phyloP scores from a whole-genome alignment of 2,113 vertebrate species.

The Chaenocephalus aceratus region DNA sequence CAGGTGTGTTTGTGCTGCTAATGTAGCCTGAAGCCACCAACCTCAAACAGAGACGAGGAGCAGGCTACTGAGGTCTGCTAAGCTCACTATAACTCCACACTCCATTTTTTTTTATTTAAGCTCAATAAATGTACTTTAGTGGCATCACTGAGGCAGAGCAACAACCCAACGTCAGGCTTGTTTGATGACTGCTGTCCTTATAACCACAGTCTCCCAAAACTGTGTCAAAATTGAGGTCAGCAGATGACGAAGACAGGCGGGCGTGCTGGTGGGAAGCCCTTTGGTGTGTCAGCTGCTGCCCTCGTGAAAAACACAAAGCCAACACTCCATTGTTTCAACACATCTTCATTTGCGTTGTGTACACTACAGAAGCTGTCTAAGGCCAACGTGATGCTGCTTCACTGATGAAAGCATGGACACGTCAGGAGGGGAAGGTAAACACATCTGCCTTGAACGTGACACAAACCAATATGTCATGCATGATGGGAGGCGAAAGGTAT shows the following conservation, averaged over 20 bases:
- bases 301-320: conserved; percentile 16
- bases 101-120: background rate
- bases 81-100: background rate
- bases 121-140: background rate
- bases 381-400: conserved; percentile 31
- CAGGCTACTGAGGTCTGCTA: background rate
- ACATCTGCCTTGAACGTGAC: conserved; percentile 53
- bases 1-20: background rate
- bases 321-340: conserved; percentile 42
- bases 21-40: background rate
- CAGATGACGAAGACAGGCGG: background rate
- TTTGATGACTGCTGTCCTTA: conserved; percentile 8
- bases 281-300: conserved; percentile 36
- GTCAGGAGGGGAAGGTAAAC: conserved; percentile 59
- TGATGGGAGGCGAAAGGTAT: conserved; percentile 33
- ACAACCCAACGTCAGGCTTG: background rate
- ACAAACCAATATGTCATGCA: conserved; percentile 26
- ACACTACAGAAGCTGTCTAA: background rate
- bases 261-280: conserved; percentile 3
- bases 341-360: conserved; percentile 35
- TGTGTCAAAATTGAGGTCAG: background rate
- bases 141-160: background rate
- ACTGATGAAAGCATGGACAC: conserved; percentile 51
- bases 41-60: background rate
- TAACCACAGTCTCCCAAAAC: background rate